A percentile compares a stretch with the other conserved stretches of the same genome.
These are phyloP conservation scores for Catostomus latipinnis DNA, from an alignment of 2,797 vertebrate species.

Conservation along the genomic window DNA sequence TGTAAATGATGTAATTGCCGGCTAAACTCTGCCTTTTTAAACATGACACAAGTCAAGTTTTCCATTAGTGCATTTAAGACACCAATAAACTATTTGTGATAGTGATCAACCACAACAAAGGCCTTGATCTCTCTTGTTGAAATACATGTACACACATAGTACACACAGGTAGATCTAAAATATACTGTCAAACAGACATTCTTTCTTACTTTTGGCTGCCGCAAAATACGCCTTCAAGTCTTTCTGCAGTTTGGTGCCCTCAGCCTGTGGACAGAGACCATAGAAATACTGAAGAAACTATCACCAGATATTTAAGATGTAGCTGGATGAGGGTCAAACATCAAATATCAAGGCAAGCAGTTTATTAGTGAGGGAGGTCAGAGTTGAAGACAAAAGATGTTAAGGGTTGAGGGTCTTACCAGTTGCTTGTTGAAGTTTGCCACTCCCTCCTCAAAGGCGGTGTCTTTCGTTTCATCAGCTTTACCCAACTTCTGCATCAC, in stretches of 20 bases:
- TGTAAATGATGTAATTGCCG: neutral
- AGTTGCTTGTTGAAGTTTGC: conserved; percentile 96
- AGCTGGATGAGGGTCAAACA: neutral
- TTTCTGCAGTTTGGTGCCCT: conserved; percentile 91
- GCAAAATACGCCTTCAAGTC: conserved; percentile 88
- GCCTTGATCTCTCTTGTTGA: no score
- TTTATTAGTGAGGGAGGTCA: conserved; percentile 7
- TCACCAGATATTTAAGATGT: conserved; percentile 11
- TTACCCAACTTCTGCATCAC: conserved; percentile 93
- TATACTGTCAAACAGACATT: neutral
- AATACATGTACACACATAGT: no score
- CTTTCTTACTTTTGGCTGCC: conserved; percentile 87
- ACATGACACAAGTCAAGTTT: no score
- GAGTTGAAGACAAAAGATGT: neutral
- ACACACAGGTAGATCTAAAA: no score
- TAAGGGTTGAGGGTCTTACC: conserved; percentile 76
- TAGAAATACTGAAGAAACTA: neutral
- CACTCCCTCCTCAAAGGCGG: conserved; percentile 89
- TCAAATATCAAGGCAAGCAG: conserved; percentile 17
- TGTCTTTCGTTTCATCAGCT: conserved; percentile 79
- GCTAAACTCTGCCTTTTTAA: no score
- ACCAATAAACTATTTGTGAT: no score
- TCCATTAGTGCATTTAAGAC: no score
- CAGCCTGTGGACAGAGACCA: conserved; percentile 74
- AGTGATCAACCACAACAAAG: no score